Conservation (phyloP, 2,797 vertebrate genomes). For the Mormyrus hasselquistii region DNA sequence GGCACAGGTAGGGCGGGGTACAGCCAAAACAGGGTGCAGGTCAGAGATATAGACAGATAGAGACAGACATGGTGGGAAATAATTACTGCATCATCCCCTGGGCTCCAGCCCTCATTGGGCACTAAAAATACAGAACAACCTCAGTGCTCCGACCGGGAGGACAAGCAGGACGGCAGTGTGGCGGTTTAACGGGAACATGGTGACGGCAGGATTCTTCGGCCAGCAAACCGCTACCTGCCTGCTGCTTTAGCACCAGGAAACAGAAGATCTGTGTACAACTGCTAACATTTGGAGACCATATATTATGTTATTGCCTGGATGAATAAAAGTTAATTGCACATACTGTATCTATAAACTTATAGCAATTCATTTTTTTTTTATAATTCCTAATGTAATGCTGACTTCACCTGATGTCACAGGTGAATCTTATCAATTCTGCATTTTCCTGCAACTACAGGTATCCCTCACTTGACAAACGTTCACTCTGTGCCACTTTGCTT, state of each 20-base stretch:
- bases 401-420: neutral
- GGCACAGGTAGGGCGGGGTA: neutral
- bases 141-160: neutral
- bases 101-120: neutral
- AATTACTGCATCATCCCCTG: neutral
- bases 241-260: neutral
- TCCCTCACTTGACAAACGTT: neutral
- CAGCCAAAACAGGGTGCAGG: neutral
- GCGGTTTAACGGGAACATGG: neutral
- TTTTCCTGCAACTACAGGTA: neutral
- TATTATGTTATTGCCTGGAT: neutral
- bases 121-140: constrained; percentile 2
- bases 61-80: neutral
- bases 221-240: neutral
- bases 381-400: neutral
- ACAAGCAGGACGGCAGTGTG: neutral
- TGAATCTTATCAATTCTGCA: neutral
- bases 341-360: neutral
- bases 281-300: neutral
- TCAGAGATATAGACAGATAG: too few relatives aligned
- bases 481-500: neutral
- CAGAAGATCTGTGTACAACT: neutral
- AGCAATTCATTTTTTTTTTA: neutral
- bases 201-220: neutral
- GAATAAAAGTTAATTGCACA: neutral